phyloP scores from a whole-genome alignment of 2,113 vertebrate species.

The Scalopus aquaticus region DNA sequence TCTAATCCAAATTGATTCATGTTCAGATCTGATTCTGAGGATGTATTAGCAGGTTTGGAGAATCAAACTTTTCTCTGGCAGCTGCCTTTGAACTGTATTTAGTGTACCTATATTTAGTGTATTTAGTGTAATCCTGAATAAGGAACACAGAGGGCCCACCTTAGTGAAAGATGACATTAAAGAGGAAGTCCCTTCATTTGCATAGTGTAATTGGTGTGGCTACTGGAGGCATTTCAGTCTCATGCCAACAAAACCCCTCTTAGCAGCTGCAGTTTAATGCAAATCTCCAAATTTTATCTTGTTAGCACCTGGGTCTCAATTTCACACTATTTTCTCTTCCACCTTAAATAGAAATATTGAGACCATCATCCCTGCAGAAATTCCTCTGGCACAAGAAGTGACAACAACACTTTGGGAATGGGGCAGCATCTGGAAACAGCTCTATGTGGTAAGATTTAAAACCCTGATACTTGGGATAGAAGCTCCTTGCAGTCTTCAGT shows the following conservation, averaged over 20 bases:
- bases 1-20: background rate
- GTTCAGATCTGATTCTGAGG: slow-evolving; percentile 2
- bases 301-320: slow-evolving; percentile 53
- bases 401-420: slow-evolving; percentile 96
- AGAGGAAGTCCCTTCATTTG: slow-evolving; percentile 31
- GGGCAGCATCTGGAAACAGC: slow-evolving; percentile 98
- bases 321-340: slow-evolving; percentile 4
- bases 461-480: background rate
- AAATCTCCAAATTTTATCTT: slow-evolving; percentile 48
- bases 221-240: background rate
- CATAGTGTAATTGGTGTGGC: slow-evolving; percentile 15
- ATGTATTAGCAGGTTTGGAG: background rate
- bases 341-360: slow-evolving; percentile 87
- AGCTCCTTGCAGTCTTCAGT: background rate
- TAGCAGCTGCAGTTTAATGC: background rate
- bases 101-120: no score
- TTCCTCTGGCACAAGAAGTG: slow-evolving; percentile 97
- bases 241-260: background rate
- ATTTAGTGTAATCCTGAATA: slow-evolving; percentile 8
- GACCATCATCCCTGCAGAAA: slow-evolving; percentile 89
- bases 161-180: background rate
- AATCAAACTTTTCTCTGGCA: slow-evolving; percentile 23
- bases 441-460: slow-evolving; percentile 91
- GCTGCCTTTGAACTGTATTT: slow-evolving; percentile 40
- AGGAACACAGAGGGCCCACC: background rate